Percentiles rank a stretch among this genome's conserved stretches.
Evolutionary conservation across 2,797 vertebrate genomes (phyloP).

Genomic region (Hoplostethus atlanticus): DNA sequence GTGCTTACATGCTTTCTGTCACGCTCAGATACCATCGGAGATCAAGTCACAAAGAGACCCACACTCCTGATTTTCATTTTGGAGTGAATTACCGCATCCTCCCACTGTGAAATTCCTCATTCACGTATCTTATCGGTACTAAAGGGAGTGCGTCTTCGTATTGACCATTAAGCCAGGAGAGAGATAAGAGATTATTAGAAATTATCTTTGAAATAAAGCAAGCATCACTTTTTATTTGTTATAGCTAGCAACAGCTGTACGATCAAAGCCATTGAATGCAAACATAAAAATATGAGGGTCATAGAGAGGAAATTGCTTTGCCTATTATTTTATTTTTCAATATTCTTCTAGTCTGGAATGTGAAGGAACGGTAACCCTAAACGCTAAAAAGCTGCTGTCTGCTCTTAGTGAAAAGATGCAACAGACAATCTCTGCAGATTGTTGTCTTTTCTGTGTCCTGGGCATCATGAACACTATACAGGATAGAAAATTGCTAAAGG

Average conservation of each 20-base stretch:
- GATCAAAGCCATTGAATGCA: not conserved
- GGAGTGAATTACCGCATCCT: not conserved
- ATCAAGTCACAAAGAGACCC: not conserved
- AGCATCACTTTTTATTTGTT: too few relatives aligned
- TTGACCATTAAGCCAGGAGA: too few relatives aligned
- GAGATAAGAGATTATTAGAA: too few relatives aligned
- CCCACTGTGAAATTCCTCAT: conserved; percentile 2
- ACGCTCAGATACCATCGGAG: not conserved
- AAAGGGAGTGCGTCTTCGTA: not conserved
- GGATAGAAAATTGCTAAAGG: not conserved
- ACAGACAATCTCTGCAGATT: conserved; percentile 60
- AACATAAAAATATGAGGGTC: not conserved
- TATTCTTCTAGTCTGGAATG: conserved; percentile 20
- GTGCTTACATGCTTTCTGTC: conserved; percentile 4
- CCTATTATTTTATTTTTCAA: not conserved
- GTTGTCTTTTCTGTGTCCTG: conserved; percentile 32
- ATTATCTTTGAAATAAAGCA: too few relatives aligned
- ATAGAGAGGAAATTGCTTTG: not conserved
- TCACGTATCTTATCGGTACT: not conserved
- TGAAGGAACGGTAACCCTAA: conserved; percentile 32
- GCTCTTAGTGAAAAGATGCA: conserved; percentile 40
- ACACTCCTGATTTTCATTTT: not conserved
- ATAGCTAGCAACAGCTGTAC: not conserved
- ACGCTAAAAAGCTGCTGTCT: conserved; percentile 47
- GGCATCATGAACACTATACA: conserved; percentile 42